Evolutionary conservation across 2,797 vertebrate genomes (phyloP).

Genomic region (Coccyzus lansbergi): DNA sequence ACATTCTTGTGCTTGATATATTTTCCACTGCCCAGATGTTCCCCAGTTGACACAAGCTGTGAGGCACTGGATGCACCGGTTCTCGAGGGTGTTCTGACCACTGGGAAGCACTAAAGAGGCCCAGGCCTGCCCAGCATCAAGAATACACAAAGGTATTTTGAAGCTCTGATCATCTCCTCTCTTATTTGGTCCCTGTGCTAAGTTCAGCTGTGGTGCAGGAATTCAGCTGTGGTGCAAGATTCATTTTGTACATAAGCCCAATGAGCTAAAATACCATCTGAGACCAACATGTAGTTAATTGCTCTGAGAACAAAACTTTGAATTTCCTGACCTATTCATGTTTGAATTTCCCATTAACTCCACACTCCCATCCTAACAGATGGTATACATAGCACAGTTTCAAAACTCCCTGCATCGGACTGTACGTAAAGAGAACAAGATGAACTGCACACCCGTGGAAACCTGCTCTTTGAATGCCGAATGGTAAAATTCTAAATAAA

Average conservation of each 20-base stretch:
- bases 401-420: neutral
- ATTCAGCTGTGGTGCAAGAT: conserved; percentile 47
- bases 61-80: neutral
- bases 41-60: conserved; percentile 18
- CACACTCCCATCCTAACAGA: neutral
- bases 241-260: neutral
- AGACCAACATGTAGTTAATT: conserved; percentile 56
- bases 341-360: conserved; percentile 34
- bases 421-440: neutral
- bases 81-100: conserved; percentile 58
- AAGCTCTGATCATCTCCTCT: conserved; percentile 1
- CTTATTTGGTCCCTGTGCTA: neutral
- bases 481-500: neutral
- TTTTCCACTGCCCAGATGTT: conserved; percentile 63
- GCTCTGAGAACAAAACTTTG: conserved; percentile 50
- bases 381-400: conserved; percentile 12
- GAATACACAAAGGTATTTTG: conserved; percentile 62
- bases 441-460: neutral
- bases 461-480: neutral
- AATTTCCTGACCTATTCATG: conserved; percentile 55
- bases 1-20: conserved; percentile 39
- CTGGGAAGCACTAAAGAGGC: conserved; percentile 55
- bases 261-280: conserved; percentile 39
- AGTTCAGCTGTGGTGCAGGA: neutral
- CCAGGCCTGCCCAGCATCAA: conserved; percentile 29